Conservation (phyloP, 1,140 invertebrate species). For the Sitodiplosis mosellana region DNA sequence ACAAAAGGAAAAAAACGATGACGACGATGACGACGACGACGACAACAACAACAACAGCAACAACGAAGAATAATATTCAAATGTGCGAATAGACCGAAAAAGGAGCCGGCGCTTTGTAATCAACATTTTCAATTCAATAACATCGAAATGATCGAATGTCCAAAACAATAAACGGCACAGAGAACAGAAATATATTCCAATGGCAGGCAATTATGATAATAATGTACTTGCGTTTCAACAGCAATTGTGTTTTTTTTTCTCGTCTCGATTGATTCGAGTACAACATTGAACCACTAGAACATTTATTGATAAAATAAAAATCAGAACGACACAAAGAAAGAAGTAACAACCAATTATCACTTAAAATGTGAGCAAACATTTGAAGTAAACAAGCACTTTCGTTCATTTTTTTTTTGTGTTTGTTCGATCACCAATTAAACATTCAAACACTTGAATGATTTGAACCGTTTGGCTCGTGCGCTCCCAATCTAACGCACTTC, state of each 20-base stretch:
- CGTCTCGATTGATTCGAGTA: neutral
- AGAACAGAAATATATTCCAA: neutral
- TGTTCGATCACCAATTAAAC: no score
- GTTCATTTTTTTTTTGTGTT: no score
- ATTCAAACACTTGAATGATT: no score
- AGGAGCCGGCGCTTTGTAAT: neutral
- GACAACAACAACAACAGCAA: no score
- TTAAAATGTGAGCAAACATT: neutral
- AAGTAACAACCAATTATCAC: neutral
- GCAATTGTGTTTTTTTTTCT: conserved; percentile 1
- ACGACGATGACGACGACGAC: no score
- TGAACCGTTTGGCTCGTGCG: no score
- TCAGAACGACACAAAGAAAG: no score
- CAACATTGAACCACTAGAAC: no score
- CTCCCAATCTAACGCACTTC: no score
- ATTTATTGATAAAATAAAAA: no score
- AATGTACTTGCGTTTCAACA: neutral
- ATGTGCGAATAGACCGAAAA: conserved; percentile 1
- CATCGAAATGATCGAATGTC: conserved; percentile 2
- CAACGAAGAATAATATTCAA: conserved; percentile 2
- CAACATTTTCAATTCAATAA: neutral
- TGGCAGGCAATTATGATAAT: conserved; percentile 1
- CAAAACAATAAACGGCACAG: neutral
- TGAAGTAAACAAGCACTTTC: no score
- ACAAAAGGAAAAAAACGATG: no score